Evolutionary conservation across 2,797 vertebrate genomes (phyloP), one percentile per base, ranked within the genome.

Genomic region (Pogoniulus pusillus): DNA sequence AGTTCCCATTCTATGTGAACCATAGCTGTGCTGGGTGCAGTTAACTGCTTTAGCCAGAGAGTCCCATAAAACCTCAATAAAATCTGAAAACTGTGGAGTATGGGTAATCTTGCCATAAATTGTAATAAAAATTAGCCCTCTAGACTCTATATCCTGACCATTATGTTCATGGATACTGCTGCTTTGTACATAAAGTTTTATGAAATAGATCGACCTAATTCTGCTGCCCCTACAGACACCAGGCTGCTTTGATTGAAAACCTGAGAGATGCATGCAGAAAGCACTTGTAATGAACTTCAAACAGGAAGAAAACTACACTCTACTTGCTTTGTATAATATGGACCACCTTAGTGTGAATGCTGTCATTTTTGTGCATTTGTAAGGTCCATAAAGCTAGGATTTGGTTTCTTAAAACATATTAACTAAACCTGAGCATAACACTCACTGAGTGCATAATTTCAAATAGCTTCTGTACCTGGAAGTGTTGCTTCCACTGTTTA

Each of bases 171-270:
- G 96, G 96, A 93, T 96, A 94, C 94, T 96, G 94, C 96, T 96
- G 96, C 95, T 96, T 97, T 97, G 95, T 97, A 97, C 97, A 97
- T 98, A 97, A 98, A 98, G 89, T 97, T 98, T 97, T 97, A 98
- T 97, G 94, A 97, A 97, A 98, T 97, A 97, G 97, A 98, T 98
- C 16, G 96, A 97, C 96, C 94, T 49, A 39, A 19, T 95, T 96
- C 94, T 94, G 47, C 89, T 92, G 83, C 92, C 91, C 90, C 82
- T 92, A 95, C 91, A 91, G 91, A 88, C 84, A 96, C 84, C 87
- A 93, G 86, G 93, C 93, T 96, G 91, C 90, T 96, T 95, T 95
- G 95, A 97, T 96, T 96, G 96, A 97, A 96, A 96, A 95, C 82
- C 95, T 92, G 94, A 95, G 96, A 91, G 95, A 63, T 93, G 83